phyloP scores from a whole-genome alignment of 2,888 invertebrate genomes.

The Caenorhabditis sp. region DNA sequence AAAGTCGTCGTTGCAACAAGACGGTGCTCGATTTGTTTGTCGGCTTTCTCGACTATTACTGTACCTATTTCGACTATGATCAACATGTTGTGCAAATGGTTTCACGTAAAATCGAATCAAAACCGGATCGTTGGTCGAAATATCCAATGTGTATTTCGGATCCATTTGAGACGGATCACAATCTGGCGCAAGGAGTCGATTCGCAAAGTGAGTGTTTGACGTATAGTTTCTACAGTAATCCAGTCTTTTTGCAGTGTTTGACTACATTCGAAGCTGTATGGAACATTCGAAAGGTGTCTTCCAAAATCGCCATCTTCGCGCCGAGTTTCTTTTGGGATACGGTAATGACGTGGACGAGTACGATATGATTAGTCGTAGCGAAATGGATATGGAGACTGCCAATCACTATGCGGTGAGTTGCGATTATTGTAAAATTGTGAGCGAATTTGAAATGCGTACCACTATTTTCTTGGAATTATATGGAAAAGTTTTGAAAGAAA shows the following conservation, averaged over 20 bases:
- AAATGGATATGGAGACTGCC: conserved; percentile 41
- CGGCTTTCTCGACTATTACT: conserved; percentile 74
- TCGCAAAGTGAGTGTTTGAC: conserved; percentile 26
- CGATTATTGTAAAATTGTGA: too few species aligned
- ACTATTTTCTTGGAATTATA: too few species aligned
- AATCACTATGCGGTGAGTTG: conserved; percentile 36
- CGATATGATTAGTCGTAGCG: conserved; percentile 12
- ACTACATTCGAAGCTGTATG: conserved; percentile 48
- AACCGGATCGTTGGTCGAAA: conserved; percentile 74
- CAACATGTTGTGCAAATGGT: conserved; percentile 45
- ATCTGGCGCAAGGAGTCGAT: conserved; percentile 75
- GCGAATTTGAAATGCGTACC: too few species aligned
- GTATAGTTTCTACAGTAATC: neutral
- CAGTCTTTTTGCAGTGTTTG: conserved; percentile 36
- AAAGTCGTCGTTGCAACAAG: conserved; percentile 15
- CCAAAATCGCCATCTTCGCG: conserved; percentile 38
- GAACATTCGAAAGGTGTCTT: conserved; percentile 46
- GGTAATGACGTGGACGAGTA: conserved; percentile 38
- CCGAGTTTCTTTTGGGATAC: conserved; percentile 42
- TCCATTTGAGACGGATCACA: conserved; percentile 76
- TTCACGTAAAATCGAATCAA: conserved; percentile 36
- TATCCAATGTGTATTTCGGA: conserved; percentile 76
- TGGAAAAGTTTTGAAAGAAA: too few species aligned
- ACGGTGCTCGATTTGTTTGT: conserved; percentile 50
- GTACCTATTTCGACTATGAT: conserved; percentile 64